A percentile compares a stretch with the other conserved stretches of the same genome.
Evolutionary conservation across 2,888 invertebrate genomes (phyloP).

Genomic region (Lamellibrachia satsuma): DNA sequence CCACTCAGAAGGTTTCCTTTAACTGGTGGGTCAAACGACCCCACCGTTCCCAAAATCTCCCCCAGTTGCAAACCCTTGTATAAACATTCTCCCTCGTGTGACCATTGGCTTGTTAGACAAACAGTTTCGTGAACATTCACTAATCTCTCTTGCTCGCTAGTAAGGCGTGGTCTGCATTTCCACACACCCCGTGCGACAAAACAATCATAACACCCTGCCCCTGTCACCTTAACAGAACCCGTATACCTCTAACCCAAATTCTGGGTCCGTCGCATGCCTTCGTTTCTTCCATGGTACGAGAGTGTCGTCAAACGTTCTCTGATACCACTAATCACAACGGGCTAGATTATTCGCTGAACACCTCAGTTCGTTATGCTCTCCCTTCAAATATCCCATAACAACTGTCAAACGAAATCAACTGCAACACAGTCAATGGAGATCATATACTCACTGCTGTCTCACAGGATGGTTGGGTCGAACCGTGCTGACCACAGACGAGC

Average conservation of each 20-base stretch:
- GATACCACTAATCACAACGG: background rate
- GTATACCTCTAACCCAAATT: background rate
- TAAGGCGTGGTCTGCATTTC: too few species aligned
- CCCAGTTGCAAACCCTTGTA: too few species aligned
- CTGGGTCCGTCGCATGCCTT: background rate
- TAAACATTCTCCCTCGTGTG: too few species aligned
- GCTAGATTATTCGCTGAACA: too few species aligned
- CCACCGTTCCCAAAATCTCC: too few species aligned
- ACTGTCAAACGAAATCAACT: background rate
- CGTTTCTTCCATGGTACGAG: background rate
- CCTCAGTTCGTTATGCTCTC: background rate
- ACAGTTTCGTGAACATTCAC: too few species aligned
- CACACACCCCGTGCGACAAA: too few species aligned
- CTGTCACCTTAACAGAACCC: background rate
- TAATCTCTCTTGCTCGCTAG: too few species aligned
- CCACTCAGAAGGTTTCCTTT: too few species aligned
- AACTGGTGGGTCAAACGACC: too few species aligned
- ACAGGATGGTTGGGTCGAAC: background rate
- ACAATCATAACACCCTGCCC: background rate
- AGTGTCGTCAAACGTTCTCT: background rate
- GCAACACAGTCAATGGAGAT: background rate
- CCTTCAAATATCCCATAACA: background rate
- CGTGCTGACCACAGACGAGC: background rate
- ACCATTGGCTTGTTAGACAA: too few species aligned
- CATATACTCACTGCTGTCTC: background rate